Evolutionary conservation across 2,888 invertebrate species (phyloP), one percentile per base, ranked within the genome.

Genomic region (Thysanoteuthis rhombus): DNA sequence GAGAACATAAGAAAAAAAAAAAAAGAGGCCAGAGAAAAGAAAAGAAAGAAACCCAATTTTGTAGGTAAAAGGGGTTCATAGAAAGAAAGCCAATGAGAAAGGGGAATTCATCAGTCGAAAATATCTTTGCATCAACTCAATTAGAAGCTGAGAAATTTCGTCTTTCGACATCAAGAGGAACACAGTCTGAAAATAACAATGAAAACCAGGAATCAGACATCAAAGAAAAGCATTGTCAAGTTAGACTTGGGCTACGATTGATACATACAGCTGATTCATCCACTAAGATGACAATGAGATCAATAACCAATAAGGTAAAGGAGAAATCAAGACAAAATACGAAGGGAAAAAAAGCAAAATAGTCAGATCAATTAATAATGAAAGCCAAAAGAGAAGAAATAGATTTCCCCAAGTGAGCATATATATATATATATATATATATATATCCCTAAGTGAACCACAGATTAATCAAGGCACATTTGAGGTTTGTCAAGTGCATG

Each of bases 121-220:
- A 75, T 75, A 75, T 75, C n/a, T 75, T 75, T 75, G 75, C 75
- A 36, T 75, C 75, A 75, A 75, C 75, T n/a, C 75, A 75, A 75
- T 75, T 75, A 75, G 75, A 75, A 75, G 75, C n/a, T n/a, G 75
- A 16, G 16, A n/a, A 75, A 75, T 75, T 75, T 75, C 19, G 75
- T 75, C n/a, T 75, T 75, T 75, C 10, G 75, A 75, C 75, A 75
- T 75, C 75, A 75, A 75, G 75, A 75, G 75, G 75, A 36, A 16
- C 75, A 75, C 75, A n/a, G 75, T 75, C 75, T 75, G 75, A 75
- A 75, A 75, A 75, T 75, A 75, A 75, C 75, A 75, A 75, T n/a
- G 75, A 36, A 75, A 75, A 75, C n/a, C 75, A 75, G n/a, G 75
- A 75, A 75, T 75, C 75, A n/a, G n/a, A 75, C 75, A 75, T 75